phyloP scores from a whole-genome alignment of 2,797 vertebrate genomes.

The Bovichtus diacanthus region DNA sequence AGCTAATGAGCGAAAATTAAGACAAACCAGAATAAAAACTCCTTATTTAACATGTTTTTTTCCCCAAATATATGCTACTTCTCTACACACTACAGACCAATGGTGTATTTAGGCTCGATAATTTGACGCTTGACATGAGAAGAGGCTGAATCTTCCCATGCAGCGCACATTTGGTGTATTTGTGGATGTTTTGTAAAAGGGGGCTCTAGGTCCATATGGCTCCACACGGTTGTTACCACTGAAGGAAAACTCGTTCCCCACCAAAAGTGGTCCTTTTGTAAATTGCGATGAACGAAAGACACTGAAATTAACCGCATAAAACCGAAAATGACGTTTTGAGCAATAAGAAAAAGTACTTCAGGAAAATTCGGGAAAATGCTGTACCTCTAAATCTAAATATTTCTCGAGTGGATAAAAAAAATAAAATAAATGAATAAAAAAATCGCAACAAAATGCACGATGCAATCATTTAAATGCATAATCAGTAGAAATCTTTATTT shows the following conservation, averaged over 20 bases:
- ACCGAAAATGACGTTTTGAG: neutral
- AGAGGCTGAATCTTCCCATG: conserved; percentile 20
- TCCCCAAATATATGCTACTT: neutral
- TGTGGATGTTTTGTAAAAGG: conserved; percentile 50
- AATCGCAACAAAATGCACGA: conserved; percentile 23
- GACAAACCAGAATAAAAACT: neutral
- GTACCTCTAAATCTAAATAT: neutral
- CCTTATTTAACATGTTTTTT: neutral
- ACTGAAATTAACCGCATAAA: neutral
- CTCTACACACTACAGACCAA: neutral
- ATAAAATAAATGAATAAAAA: rapidly evolving
- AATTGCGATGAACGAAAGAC: neutral
- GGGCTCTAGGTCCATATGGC: conserved; percentile 44
- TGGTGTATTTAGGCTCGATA: neutral
- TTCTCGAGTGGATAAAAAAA: neutral
- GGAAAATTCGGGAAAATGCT: neutral
- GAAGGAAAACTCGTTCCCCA: conserved; percentile 20
- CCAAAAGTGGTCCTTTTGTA: conserved; percentile 27
- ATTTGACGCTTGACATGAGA: conserved; percentile 9
- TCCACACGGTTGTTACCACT: conserved; percentile 23
- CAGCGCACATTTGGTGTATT: conserved; percentile 66
- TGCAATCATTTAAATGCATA: conserved; percentile 68
- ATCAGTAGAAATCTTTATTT: conserved; percentile 85
- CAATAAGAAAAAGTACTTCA: neutral
- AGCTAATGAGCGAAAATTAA: conserved; percentile 13